Evolutionary conservation across 2,113 vertebrate genomes (phyloP).

Genomic region (Mola mola): DNA sequence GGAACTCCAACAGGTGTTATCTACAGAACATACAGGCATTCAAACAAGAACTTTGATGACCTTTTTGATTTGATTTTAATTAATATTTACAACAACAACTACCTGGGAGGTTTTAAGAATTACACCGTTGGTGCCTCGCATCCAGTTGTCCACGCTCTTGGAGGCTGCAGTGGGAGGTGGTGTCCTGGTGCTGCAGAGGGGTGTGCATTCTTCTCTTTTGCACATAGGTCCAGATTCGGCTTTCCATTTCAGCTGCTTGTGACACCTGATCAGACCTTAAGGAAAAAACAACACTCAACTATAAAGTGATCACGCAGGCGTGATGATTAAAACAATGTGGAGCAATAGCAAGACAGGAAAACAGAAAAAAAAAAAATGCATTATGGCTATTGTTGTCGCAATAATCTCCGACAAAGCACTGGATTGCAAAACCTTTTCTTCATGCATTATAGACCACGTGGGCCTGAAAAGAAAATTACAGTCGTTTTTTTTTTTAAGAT

Average conservation of each 20-base stretch:
- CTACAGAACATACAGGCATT: slow-evolving; percentile 64
- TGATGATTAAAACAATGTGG: background rate
- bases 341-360: slow-evolving; percentile 1
- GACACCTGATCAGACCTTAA: slow-evolving; percentile 28
- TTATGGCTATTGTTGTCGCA: slow-evolving; percentile 12
- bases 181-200: slow-evolving; percentile 24
- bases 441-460: too few species aligned
- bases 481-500: too few species aligned
- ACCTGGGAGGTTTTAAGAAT: slow-evolving; percentile 46
- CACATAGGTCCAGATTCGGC: slow-evolving; percentile 8
- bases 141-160: slow-evolving; percentile 31
- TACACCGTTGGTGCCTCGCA: background rate
- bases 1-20: background rate
- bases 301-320: too few species aligned
- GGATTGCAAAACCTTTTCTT: background rate
- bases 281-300: slow-evolving; percentile 26
- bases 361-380: background rate
- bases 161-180: slow-evolving; percentile 61
- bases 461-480: too few species aligned
- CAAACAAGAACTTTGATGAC: background rate
- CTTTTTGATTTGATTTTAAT: background rate
- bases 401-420: slow-evolving; percentile 8
- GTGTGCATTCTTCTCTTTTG: slow-evolving; percentile 5
- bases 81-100: background rate
- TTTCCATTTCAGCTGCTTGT: slow-evolving; percentile 35